Evolutionary conservation across 2,113 vertebrate genomes (phyloP), one percentile per base, ranked within the genome.

Genomic region (Cygnus atratus): DNA sequence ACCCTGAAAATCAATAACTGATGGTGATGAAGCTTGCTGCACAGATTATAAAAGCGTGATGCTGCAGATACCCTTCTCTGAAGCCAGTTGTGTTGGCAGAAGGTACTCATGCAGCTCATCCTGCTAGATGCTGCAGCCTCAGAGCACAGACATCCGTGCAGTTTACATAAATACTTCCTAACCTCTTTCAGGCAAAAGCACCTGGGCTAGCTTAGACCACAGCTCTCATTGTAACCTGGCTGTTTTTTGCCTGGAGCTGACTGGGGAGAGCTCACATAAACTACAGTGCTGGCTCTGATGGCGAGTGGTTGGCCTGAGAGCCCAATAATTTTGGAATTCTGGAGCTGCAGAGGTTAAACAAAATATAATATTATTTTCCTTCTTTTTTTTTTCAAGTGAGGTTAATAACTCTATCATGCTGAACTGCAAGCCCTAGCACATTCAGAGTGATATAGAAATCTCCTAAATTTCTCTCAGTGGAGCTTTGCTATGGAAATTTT

Each of bases 401-500:
- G 59, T 80, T 90, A 95, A 57, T 68, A 88, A 87, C 74, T 92
- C 35, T 41, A 77, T 59, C 22, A 81, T 29, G 24, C 73, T 78
- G 62, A 88, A 90, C 8, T 91, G 74, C 62, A 90, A 89, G 62
- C 43, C 59, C 94, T 39, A 87, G 73, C 86, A 86, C 55, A 66
- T 62, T 63, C 68, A 89, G 48, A 43, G 20, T 87, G 58, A 59
- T 9, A 3, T 35, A 82, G 35, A 91, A 87, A 78, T 46, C 48
- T 84, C 78, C 31, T 68, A 37, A 48, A 65, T 92, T 87, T 82
- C 81, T 79, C 87, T 92, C 84, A 75, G 77, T 90, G 58, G 52
- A 85, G 33, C 76, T 91, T 71, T 37, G 35, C 83, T 43, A 79
- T 75, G 83, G 68, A 87, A 35, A 80, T 84, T 87, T 84, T 90